Evolutionary conservation across 2,797 vertebrate genomes (phyloP).

Genomic region (Gouania willdenowi): DNA sequence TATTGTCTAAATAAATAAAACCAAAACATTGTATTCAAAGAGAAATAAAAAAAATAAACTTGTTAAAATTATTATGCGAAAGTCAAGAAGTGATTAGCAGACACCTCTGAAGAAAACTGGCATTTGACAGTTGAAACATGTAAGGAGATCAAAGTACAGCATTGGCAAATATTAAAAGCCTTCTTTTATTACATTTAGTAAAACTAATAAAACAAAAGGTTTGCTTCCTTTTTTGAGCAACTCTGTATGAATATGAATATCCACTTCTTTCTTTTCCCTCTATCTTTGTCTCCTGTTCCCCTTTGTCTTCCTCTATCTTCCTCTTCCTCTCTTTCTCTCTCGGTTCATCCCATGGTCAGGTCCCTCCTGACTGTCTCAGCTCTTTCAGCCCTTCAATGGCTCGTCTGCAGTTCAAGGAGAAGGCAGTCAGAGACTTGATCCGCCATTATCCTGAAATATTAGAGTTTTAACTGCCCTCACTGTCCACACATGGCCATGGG

Average conservation of each 20-base stretch:
- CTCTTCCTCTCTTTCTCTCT: slow-evolving; percentile 15
- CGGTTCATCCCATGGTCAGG: slow-evolving; percentile 53
- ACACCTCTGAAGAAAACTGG: too few relatives aligned
- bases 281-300: neutral
- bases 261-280: slow-evolving; percentile 12
- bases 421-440: slow-evolving; percentile 82
- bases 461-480: slow-evolving; percentile 32
- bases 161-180: neutral
- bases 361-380: slow-evolving; percentile 51
- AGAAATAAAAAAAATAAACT: too few relatives aligned
- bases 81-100: too few relatives aligned
- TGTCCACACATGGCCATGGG: slow-evolving; percentile 21
- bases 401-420: slow-evolving; percentile 84
- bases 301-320: slow-evolving; percentile 18
- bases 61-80: too few relatives aligned
- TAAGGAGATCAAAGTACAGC: too few relatives aligned
- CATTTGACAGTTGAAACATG: too few relatives aligned
- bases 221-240: slow-evolving; percentile 45
- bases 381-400: slow-evolving; percentile 91
- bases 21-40: too few relatives aligned
- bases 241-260: slow-evolving; percentile 36
- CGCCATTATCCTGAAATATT: slow-evolving; percentile 43
- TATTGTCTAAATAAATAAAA: too few relatives aligned
- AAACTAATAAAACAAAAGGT: neutral
- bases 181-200: neutral